Conservation (phyloP, 1,140 invertebrate species). For the Diabrotica virgifera region DNA sequence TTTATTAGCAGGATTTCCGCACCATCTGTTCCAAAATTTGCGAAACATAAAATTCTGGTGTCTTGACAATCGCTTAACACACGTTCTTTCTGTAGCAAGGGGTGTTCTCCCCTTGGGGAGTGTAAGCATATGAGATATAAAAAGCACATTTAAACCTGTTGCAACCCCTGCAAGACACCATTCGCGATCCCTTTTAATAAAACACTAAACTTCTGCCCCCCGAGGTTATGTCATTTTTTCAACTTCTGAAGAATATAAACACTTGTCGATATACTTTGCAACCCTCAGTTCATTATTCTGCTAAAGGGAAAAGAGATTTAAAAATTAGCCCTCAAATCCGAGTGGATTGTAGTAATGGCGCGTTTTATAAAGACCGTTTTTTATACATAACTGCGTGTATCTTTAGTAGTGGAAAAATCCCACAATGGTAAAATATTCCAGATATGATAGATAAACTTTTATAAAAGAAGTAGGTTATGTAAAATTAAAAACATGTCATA, state of each 20-base stretch:
- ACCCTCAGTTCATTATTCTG: slow-evolving; percentile 21
- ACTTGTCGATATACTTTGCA: slow-evolving; percentile 26
- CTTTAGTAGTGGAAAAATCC: too few species aligned
- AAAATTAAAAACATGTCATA: too few species aligned
- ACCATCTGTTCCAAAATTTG: slow-evolving; percentile 1
- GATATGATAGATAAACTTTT: too few species aligned
- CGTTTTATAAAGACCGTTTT: too few species aligned
- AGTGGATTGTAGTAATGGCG: not conserved
- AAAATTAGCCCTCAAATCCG: slow-evolving; percentile 25
- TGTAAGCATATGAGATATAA: slow-evolving; percentile 36
- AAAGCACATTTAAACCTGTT: slow-evolving; percentile 44
- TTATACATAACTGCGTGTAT: too few species aligned
- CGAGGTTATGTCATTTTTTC: slow-evolving; percentile 34
- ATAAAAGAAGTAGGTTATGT: too few species aligned
- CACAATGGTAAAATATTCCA: too few species aligned
- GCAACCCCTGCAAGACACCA: slow-evolving; percentile 29
- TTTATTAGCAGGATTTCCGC: not conserved
- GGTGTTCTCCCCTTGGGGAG: slow-evolving; percentile 27
- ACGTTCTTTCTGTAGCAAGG: slow-evolving; percentile 10
- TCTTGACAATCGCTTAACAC: slow-evolving; percentile 16
- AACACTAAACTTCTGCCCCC: slow-evolving; percentile 28
- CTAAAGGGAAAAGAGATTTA: slow-evolving; percentile 26
- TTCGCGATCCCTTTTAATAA: slow-evolving; percentile 34
- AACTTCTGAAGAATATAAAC: slow-evolving; percentile 30
- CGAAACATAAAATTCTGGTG: slow-evolving; percentile 17